Base-by-base conservation (phyloP, 2,888 invertebrate genomes). In the Conistra vaccinii region DNA sequence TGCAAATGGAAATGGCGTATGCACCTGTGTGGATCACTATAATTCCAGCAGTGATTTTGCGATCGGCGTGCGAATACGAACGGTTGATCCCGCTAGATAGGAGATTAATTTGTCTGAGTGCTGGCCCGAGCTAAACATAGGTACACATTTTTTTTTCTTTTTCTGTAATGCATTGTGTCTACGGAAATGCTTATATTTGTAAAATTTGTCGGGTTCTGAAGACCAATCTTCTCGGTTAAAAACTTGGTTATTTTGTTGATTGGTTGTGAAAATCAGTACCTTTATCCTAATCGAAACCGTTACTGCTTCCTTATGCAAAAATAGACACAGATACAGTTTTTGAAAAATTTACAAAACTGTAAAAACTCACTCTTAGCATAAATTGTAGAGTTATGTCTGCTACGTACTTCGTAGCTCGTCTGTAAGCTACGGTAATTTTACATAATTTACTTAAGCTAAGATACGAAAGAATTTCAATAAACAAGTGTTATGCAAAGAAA, bases 91-190 rank as follows among this genome's bases (percentile, higher is more conserved):
- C 71, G 73, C 81, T 85, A 86, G 90, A 93, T 90, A 92, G 88
- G 88, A 90, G 89, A 90, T 91, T 92, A 92, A 92, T 93, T 91
- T 92, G 90, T 90, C 89, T 90, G 91, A 93, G 92, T 92, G 92
- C 90, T 85, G 80, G 76, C 81, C 76, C 83, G 86, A 87, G 85
- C 86, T 78, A 83, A 85, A 85, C 78, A 80, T 74, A 60, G 58
- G 12, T 45, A 69, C 80, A 83, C 26, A 53, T 32, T 71, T 73
- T 73, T 70, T 66, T 69, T 67, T 69, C 45, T 71, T 42, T 69
- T 48, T 48, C 57, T 65, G 29, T 53, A 68, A 62, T 73, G 55
- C 62, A 72, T 83, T 83, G 83, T 83, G 57, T 61, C 32, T 48
- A 60, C 3, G 39, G 60, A 42, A 66, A 51, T 58, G 57, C 60